Evolutionary conservation across 2,888 invertebrate genomes (phyloP).

Genomic region (Clanis bilineata): DNA sequence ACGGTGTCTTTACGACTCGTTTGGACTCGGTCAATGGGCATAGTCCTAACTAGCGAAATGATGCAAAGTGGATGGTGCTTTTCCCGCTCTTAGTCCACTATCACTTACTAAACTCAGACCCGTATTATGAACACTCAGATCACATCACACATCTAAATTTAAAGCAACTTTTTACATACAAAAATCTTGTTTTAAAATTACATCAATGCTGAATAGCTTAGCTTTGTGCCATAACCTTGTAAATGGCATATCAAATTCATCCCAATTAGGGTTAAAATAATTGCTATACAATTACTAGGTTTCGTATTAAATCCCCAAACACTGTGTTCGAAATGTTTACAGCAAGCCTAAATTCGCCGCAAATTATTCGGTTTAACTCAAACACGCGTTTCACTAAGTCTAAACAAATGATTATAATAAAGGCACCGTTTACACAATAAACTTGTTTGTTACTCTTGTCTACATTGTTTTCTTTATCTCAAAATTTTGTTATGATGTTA

Average conservation of each 20-base stretch:
- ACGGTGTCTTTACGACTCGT: no score
- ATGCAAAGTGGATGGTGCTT: no score
- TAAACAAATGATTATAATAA: conserved; percentile 29
- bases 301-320: background rate
- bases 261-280: background rate
- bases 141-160: no score
- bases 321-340: conserved; percentile 5
- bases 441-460: conserved; percentile 26
- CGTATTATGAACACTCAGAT: no score
- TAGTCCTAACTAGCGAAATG: no score
- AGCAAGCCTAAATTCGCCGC: conserved; percentile 18
- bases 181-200: no score
- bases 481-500: conserved; percentile 16
- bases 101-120: no score
- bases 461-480: conserved; percentile 24
- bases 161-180: no score
- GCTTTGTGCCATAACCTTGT: background rate
- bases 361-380: conserved; percentile 22
- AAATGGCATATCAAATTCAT: background rate
- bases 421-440: conserved; percentile 36
- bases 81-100: no score
- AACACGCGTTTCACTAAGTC: conserved; percentile 18
- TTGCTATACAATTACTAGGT: background rate
- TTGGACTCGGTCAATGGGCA: no score
- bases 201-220: no score